Evolutionary conservation across 1,140 invertebrate genomes (phyloP), one percentile per base, ranked within the genome.

Genomic region (Philaenus spumarius): DNA sequence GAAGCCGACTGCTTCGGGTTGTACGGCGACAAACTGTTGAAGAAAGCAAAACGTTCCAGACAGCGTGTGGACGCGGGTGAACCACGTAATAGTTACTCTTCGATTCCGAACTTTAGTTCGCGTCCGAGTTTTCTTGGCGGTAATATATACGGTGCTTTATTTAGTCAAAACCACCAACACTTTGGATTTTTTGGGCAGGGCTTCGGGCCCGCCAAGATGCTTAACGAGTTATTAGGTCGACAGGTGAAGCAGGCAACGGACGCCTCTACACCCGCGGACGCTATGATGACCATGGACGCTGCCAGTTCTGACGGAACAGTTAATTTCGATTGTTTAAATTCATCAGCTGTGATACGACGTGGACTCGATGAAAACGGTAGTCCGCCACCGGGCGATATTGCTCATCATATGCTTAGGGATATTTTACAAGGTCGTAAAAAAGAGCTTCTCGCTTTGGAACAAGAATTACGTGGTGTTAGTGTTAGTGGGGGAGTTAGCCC

Each of bases 1-100:
- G 88, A 90, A 81, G 85, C 85, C 79, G 84, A 86, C 78, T 84
- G 83, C 81, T 89, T 87, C 83, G 86, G 86, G 81, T 85, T 89
- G 85, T 90, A 86, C 82, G 87, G 84, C 84, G 87, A 87, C 84
- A 85, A 83, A 78, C 85, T 90, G 77, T 80, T 89, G 80, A 89
- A 90, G 82, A 93, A 92, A 83, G 77, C 80, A 77, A 90, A 90
- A 80, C 84, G 89, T 79, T 87, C 87, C 78, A 86, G 90, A 85
- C 89, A 93, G 82, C 85, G 90, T 80, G 89, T 93, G 79, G 90
- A 93, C 85, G 89, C 89, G 80, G 89, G 89, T 71, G 89, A 93
- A 81, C 90, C 90, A 74, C 84, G 90, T 77, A 93, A 93, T 82
- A 88, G 86, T 73, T 93, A 93, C 80, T 89, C 88, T 66, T 88